Evolutionary conservation across 1,140 invertebrate species (phyloP), one percentile per base, ranked within the genome.

Genomic region (Forficula auricularia): DNA sequence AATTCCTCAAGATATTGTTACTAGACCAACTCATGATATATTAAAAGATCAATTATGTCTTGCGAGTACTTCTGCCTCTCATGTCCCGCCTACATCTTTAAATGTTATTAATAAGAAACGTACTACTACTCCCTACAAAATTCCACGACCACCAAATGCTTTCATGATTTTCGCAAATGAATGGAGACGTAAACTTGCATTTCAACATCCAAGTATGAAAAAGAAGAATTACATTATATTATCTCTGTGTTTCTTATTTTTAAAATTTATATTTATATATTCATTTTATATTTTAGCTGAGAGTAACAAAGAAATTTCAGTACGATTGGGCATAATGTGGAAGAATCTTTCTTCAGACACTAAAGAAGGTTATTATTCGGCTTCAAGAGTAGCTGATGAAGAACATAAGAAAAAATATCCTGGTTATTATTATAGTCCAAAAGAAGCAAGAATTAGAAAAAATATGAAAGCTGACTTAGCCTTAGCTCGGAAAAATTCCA

Each of bases 101-200:
- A 27, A 27, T 27, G 10, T 27, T 27, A 27, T 27, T 27, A 27
- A 27, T 27, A 27, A 27, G 10, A 27, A 27, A 27, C 4, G 22
- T 4, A 27, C 22, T 6, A 27, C 22, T 27, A 27, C 22, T 6
- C 22, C 22, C 4, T 1, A 49, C 38, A 57, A 57, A 50, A 60
- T 61, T 27, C 54, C 55, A 14, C 46, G 62, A 46, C 64, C 65
- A n/a, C 61, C 60, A n/a, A 68, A 64, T 54, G 64, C 67, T 4
- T 70, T 70, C 50, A 70, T 69, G 66, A 60, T 70, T 20, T 70
- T 68, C 52, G 64, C 64, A 1, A 64, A 64, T 48, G 61, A 68
- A 44, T 64, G 64, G 59, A 52, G 66, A 18, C 54, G 58, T 40
- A 59, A 60, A 46, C 44, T 70, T 37, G 57, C 63, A 3, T 40